These are phyloP conservation scores for Enteromius fasciolatus DNA, from an alignment of 2,797 vertebrate species.

Conservation along the genomic window DNA sequence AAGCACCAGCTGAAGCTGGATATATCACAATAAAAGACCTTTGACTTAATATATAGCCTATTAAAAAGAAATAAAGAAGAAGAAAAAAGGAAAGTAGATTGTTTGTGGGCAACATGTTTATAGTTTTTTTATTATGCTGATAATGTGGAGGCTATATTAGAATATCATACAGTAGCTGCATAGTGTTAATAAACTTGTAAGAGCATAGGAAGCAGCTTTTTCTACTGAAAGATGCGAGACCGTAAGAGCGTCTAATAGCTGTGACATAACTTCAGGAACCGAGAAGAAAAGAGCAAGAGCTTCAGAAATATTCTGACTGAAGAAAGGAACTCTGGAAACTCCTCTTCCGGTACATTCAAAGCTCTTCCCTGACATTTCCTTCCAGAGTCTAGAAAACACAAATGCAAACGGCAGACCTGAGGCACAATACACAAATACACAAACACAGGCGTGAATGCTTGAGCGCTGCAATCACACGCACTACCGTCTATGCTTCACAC, in stretches of 20 bases:
- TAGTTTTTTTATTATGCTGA: no score
- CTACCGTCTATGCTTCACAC: neutral
- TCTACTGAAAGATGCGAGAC: neutral
- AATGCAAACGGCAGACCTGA: conserved; percentile 52
- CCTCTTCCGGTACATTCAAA: conserved; percentile 67
- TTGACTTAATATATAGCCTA: no score
- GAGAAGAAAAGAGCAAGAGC: conserved; percentile 31
- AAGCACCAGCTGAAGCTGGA: no score
- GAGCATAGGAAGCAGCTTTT: neutral
- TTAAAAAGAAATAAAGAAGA: no score
- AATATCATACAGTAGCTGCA: neutral
- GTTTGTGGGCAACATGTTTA: no score
- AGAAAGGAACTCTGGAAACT: conserved; percentile 70
- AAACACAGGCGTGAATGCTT: neutral
- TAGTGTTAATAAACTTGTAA: neutral
- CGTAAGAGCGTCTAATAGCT: neutral
- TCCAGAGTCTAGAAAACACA: conserved; percentile 49
- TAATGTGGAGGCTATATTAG: no score
- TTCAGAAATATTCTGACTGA: conserved; percentile 57
- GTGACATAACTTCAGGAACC: conserved; percentile 12
- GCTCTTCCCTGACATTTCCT: conserved; percentile 75
- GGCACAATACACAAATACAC: neutral
- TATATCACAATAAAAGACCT: no score
- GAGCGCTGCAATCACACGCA: neutral
- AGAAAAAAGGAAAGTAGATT: no score